phyloP scores from a whole-genome alignment of 2,797 vertebrate genomes.

The Channallabes apus region DNA sequence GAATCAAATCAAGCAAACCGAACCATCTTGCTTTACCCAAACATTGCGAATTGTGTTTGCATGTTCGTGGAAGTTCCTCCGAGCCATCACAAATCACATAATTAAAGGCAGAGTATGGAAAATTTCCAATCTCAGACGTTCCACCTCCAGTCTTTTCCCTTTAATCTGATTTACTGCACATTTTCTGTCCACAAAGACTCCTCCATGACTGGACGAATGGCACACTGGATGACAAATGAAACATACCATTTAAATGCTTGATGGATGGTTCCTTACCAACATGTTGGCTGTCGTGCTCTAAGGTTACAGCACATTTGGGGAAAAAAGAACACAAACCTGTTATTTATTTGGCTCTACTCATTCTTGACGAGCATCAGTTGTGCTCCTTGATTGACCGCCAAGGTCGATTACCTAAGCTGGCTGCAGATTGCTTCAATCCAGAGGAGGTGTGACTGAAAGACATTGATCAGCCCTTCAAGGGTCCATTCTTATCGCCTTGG shows the following conservation, averaged over 20 bases:
- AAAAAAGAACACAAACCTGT: background rate
- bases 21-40: constrained; percentile 20
- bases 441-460: constrained; percentile 34
- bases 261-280: background rate
- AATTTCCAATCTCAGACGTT: constrained; percentile 31
- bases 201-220: background rate
- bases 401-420: constrained; percentile 33
- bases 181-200: background rate
- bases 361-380: constrained; percentile 30
- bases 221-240: constrained; percentile 1
- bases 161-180: background rate
- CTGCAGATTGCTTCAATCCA: constrained; percentile 35
- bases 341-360: constrained; percentile 41
- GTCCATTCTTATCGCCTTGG: constrained; percentile 26
- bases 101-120: constrained; percentile 43
- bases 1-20: constrained; percentile 22
- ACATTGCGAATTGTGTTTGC: constrained; percentile 32
- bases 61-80: constrained; percentile 40
- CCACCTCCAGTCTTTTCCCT: constrained; percentile 2
- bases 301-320: background rate
- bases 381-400: constrained; percentile 41
- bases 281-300: background rate
- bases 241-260: constrained; percentile 14
- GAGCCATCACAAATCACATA: constrained; percentile 39
- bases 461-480: constrained; percentile 48